Evolutionary conservation across 1,140 invertebrate species (phyloP), one percentile per base, ranked within the genome.

Genomic region (Campoletis sonorensis): DNA sequence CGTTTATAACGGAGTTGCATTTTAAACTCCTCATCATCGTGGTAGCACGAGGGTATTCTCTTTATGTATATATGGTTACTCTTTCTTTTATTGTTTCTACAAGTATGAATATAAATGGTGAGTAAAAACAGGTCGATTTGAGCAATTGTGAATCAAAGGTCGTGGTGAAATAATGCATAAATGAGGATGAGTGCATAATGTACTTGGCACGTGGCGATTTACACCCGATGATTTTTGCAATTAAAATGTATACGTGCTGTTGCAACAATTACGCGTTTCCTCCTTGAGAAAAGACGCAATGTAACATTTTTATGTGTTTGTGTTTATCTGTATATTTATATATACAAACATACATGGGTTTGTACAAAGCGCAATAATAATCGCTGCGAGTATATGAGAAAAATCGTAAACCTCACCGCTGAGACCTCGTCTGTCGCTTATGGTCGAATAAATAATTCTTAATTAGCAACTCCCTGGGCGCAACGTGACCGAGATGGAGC

Each of bases 371-470:
- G 67, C 27, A 70, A 27, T 33, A 70, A 70, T 70, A 70, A 70
- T 21, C 67, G 23, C 67, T 18, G 26, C 30, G 67, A 64, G 27
- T n/a, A 27, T n/a, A 27, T 5, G 30, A 70, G 67, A 64, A 54
- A 21, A 54, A 77, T 23, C 75, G 40, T 45, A 45, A 45, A 45
- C 40, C 40, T 45, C 40, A 45, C 8, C 40, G 40, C 40, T 45
- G 8, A 45, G 8, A 45, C 37, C 75, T 30, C 75, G 51, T 15
- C 13, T 33, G 3, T 64, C 61, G 61, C 21, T 77, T 77, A 77
- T 64, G 54, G 75, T 77, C 75, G 54, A 77, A 77, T 77, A 77
- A 61, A 77, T 61, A 77, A 77, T 77, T 77, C 54, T 77, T 61
- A 77, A 77, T 77, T 77, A 77, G 54, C 18, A 21, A n/a, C 37